Conservation (phyloP, 92 coral and sea anemone genomes). For the Porites evermanni region DNA sequence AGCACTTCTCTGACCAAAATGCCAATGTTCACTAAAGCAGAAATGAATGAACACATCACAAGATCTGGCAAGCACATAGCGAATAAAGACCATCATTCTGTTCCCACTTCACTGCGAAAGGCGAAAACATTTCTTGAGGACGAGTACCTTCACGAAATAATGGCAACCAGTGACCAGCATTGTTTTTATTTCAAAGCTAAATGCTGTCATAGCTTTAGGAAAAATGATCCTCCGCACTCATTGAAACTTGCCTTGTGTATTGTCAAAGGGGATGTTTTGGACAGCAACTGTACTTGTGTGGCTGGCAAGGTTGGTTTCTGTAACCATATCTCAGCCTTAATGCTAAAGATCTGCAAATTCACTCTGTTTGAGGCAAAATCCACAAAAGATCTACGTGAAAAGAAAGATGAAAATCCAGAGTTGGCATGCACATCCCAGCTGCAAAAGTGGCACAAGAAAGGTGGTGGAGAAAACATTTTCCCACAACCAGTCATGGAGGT, state of each 20-base stretch:
- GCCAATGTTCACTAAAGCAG: background rate
- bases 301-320: background rate
- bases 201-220: too few relatives aligned
- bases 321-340: background rate
- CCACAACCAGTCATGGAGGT: slow-evolving; percentile 29
- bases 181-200: background rate
- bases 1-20: background rate
- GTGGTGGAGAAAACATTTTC: slow-evolving; percentile 2
- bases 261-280: background rate
- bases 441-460: slow-evolving; percentile 15
- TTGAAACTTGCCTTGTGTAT: too few relatives aligned
- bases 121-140: too few relatives aligned
- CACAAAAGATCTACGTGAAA: background rate
- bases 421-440: background rate
- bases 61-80: background rate
- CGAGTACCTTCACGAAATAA: too few relatives aligned
- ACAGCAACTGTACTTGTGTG: slow-evolving; percentile 7
- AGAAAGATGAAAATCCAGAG: background rate
- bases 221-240: too few relatives aligned
- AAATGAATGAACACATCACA: slow-evolving; percentile 5
- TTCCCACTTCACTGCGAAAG: too few relatives aligned
- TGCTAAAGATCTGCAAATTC: background rate
- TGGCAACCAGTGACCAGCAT: background rate
- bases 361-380: slow-evolving; percentile 2
- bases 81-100: too few relatives aligned